A percentile compares a stretch with the other conserved stretches of the same genome.
phyloP scores from a whole-genome alignment of 2,888 invertebrate genomes.

The Tiliacea citrago region DNA sequence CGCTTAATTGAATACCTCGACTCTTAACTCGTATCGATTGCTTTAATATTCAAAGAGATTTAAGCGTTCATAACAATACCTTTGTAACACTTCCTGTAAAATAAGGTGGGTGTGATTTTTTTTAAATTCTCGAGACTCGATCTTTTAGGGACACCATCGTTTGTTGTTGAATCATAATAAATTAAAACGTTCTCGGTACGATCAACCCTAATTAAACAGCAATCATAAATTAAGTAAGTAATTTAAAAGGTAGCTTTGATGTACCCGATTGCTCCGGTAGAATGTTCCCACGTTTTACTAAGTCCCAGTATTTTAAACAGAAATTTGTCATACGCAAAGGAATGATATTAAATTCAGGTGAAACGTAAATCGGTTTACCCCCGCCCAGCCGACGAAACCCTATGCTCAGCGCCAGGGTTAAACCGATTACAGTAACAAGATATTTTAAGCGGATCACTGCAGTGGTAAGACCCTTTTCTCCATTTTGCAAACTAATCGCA shows the following conservation, averaged over 20 bases:
- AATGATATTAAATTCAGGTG: conserved; percentile 77
- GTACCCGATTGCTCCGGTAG: conserved; percentile 29
- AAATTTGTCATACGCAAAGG: conserved; percentile 68
- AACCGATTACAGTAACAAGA: conserved; percentile 88
- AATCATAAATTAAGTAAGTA: conserved; percentile 62
- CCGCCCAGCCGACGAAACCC: conserved; percentile 71
- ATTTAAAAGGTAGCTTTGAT: conserved; percentile 60
- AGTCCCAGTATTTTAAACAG: conserved; percentile 65
- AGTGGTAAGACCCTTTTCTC: conserved; percentile 69
- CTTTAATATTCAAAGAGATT: conserved; percentile 52
- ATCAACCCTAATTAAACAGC: conserved; percentile 59
- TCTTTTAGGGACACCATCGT: conserved; percentile 31
- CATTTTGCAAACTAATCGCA: conserved; percentile 58
- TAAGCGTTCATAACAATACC: conserved; percentile 32
- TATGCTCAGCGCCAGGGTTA: conserved; percentile 77
- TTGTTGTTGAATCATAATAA: conserved; percentile 49
- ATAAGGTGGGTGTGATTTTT: conserved; percentile 11
- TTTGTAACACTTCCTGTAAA: conserved; percentile 23
- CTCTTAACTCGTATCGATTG: conserved; percentile 30
- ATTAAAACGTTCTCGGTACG: conserved; percentile 33
- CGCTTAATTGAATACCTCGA: conserved; percentile 26
- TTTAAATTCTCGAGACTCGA: conserved; percentile 4
- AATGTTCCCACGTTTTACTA: conserved; percentile 57
- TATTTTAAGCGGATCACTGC: conserved; percentile 83
- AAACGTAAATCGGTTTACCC: conserved; percentile 78